Percentiles rank a stretch among this genome's conserved stretches.
These are phyloP conservation scores for Enoplosus armatus DNA, from an alignment of 2,797 vertebrate species.

Conservation along the genomic window DNA sequence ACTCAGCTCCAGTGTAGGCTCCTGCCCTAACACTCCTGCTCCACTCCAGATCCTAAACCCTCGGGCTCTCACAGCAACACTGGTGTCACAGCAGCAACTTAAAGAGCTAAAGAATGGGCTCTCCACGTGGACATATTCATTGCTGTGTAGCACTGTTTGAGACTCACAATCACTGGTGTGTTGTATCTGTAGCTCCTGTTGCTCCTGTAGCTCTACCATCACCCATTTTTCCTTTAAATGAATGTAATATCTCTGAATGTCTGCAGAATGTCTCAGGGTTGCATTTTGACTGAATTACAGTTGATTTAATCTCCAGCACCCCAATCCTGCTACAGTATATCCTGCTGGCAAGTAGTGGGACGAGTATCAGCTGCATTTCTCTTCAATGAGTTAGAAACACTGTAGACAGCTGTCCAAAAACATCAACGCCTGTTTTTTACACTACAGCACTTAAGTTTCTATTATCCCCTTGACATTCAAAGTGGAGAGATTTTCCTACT, in stretches of 20 bases:
- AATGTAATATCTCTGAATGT: slow-evolving; percentile 15
- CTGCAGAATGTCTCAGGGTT: slow-evolving; percentile 14
- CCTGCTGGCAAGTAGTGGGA: slow-evolving; percentile 2
- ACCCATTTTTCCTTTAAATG: not conserved
- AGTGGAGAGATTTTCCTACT: slow-evolving; percentile 12
- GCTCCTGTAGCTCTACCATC: slow-evolving; percentile 1
- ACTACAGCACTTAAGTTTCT: slow-evolving; percentile 2
- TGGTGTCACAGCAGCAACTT: slow-evolving; percentile 40
- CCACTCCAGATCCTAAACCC: slow-evolving; percentile 38
- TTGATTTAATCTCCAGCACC: slow-evolving; percentile 44
- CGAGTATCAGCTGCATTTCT: slow-evolving; percentile 22
- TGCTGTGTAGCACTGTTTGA: slow-evolving; percentile 12
- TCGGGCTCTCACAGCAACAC: slow-evolving; percentile 26
- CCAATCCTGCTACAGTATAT: slow-evolving; percentile 4
- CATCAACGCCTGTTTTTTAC: slow-evolving; percentile 13
- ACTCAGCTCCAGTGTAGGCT: slow-evolving; percentile 46
- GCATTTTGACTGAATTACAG: slow-evolving; percentile 26
- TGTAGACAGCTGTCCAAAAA: not conserved
- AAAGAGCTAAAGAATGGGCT: slow-evolving; percentile 34
- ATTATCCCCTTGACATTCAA: slow-evolving; percentile 14
- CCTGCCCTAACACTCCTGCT: slow-evolving; percentile 60
- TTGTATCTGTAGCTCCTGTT: slow-evolving; percentile 2
- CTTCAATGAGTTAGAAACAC: not conserved
- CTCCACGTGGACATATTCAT: slow-evolving; percentile 15
- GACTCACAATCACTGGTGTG: slow-evolving; percentile 13